phyloP scores from a whole-genome alignment of 2,797 vertebrate species.

The Austrolebias charrua region DNA sequence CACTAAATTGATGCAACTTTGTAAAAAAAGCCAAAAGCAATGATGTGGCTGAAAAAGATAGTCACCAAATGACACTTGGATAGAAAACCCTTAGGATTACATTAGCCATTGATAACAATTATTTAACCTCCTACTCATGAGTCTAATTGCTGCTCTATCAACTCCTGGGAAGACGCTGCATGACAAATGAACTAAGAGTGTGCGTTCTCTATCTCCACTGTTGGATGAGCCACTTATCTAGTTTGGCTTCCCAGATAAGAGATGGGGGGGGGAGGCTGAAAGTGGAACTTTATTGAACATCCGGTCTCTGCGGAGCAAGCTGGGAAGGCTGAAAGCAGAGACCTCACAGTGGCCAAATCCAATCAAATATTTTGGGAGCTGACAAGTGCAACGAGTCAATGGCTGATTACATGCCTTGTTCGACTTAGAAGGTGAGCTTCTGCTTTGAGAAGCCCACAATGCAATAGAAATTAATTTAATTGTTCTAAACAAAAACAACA shows the following conservation, averaged over 20 bases:
- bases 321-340: slow-evolving; percentile 49
- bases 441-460: slow-evolving; percentile 48
- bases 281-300: slow-evolving; percentile 67
- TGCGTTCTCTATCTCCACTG: slow-evolving; percentile 46
- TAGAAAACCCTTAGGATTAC: slow-evolving; percentile 20
- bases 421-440: slow-evolving; percentile 59
- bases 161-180: slow-evolving; percentile 25
- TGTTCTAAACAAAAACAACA: too few species aligned
- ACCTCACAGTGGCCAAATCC: slow-evolving; percentile 65
- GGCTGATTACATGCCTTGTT: slow-evolving; percentile 62
- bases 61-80: slow-evolving; percentile 26
- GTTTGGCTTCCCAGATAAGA: slow-evolving; percentile 60
- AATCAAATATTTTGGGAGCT: slow-evolving; percentile 71
- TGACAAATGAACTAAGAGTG: slow-evolving; percentile 52
- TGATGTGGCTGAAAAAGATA: slow-evolving; percentile 15
- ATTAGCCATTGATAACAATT: slow-evolving; percentile 41
- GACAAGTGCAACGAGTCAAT: slow-evolving; percentile 75
- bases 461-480: neutral
- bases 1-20: slow-evolving; percentile 24
- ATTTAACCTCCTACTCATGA: slow-evolving; percentile 40
- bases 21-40: slow-evolving; percentile 22
- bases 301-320: slow-evolving; percentile 53
- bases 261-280: slow-evolving; percentile 45
- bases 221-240: slow-evolving; percentile 62
- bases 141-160: slow-evolving; percentile 55